Base-by-base conservation (phyloP, 2,113 vertebrate species). In the Phylloscopus trochiloides region DNA sequence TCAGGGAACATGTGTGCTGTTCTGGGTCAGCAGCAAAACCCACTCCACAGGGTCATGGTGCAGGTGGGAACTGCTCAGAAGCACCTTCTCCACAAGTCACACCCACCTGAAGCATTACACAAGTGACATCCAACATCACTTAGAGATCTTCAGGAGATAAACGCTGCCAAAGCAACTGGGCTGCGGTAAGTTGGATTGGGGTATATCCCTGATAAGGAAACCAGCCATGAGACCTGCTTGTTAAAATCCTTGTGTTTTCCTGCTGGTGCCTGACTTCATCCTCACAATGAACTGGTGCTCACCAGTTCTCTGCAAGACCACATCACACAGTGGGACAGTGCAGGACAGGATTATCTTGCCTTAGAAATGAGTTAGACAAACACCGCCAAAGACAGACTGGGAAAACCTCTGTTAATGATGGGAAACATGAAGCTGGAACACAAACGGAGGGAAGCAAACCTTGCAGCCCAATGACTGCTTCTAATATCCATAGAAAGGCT, bases 1-100 rank as follows among this genome's bases (percentile, higher is more conserved):
- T 2, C 5, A 42, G 48, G 26, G 40, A 34, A 21, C 0, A 0
- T 0, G 0, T 7, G 13, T 5, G 31, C 13, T 36, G 14, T 8
- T 18, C 42, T 24, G 21, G 25, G 34, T 24, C 67, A 76, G 47
- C 14, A 61, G 52, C 17, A 68, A 34, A 43, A 1, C 10, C 38
- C 31, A 3, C 32, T 43, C 57, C 24, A 9, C 20, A n/a, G 48
- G 26, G 12, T 15, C 38, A 10, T 2, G 11, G 12, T 45, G 63
- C 22, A 52, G 21, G 19, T 42, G 24, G 20, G 65, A 24, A 68
- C 68, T 2, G 2, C 36, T 65, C 58, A 52, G n/a, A 12, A 67
- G 24, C 42, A 54, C 14, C 42, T 78, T 58, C 61, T 25, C 34
- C 24, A 4, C 1, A 1, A 58, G 17, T 50, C 34, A 45, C 54